Conservation (phyloP, 2,797 vertebrate species). For the Peromyscus melanophrys region DNA sequence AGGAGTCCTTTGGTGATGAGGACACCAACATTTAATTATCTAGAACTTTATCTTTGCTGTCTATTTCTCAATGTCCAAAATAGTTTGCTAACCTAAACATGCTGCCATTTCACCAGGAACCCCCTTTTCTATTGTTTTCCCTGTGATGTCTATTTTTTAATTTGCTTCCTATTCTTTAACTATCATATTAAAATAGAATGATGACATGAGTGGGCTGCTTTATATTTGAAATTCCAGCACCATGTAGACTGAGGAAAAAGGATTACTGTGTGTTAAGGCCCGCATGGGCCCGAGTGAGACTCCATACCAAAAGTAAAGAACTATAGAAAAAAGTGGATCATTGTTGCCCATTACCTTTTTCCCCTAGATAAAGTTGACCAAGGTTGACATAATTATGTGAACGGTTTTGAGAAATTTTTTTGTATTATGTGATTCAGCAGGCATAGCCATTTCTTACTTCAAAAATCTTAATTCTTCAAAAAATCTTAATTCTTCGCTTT, state of each 20-base stretch:
- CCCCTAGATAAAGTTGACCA: neutral
- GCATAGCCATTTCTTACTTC: neutral
- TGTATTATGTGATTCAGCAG: neutral
- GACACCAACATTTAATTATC: neutral
- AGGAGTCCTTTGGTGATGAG: slow-evolving; percentile 15
- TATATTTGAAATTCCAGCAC: neutral
- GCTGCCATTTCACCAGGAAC: neutral
- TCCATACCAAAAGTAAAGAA: neutral
- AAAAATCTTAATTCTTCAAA: neutral
- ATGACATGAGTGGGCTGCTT: neutral
- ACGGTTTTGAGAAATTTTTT: neutral
- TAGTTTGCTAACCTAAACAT: neutral
- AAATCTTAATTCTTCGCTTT: neutral
- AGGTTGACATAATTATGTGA: neutral
- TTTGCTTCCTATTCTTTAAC: neutral
- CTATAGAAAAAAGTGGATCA: neutral
- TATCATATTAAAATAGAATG: neutral
- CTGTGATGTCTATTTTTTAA: neutral
- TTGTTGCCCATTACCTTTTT: neutral
- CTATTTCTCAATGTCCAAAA: neutral
- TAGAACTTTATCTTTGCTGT: neutral
- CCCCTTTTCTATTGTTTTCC: neutral
- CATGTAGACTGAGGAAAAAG: neutral
- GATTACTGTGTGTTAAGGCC: neutral
- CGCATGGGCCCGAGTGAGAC: neutral